These are phyloP conservation scores for Dasypolia templi DNA, from an alignment of 2,888 invertebrate genomes.

Conservation along the genomic window DNA sequence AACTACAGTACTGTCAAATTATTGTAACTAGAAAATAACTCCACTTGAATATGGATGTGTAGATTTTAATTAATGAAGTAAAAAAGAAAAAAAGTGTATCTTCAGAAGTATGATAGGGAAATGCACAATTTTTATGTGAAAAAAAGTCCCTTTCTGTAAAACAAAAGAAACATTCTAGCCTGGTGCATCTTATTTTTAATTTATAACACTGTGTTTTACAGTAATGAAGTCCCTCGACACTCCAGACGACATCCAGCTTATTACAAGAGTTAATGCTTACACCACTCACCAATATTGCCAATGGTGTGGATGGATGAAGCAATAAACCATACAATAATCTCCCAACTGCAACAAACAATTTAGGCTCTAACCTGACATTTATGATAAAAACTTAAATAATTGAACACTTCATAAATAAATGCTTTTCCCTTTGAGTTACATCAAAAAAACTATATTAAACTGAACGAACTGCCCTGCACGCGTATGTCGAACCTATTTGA, in stretches of 20 bases:
- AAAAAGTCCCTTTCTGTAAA: neutral
- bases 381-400: constrained; percentile 70
- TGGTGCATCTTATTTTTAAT: neutral
- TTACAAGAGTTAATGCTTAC: neutral
- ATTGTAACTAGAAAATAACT: neutral
- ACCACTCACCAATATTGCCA: neutral
- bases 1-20: too few relatives aligned
- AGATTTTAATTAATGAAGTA: neutral
- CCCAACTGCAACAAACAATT: constrained; percentile 18
- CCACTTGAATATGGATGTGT: neutral
- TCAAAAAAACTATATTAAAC: constrained; percentile 57
- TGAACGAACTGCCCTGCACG: constrained; percentile 47
- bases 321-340: constrained; percentile 40
- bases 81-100: neutral
- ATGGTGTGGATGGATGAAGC: constrained; percentile 41
- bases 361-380: constrained; percentile 66
- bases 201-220: neutral
- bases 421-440: constrained; percentile 68
- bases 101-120: neutral
- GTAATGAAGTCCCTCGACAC: neutral
- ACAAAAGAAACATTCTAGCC: neutral
- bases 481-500: constrained; percentile 62
- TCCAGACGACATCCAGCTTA: neutral
- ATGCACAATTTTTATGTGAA: neutral
- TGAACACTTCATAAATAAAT: constrained; percentile 59